These are phyloP conservation scores for Phengaris arion DNA, from an alignment of 2,888 invertebrate genomes.

Conservation along the genomic window DNA sequence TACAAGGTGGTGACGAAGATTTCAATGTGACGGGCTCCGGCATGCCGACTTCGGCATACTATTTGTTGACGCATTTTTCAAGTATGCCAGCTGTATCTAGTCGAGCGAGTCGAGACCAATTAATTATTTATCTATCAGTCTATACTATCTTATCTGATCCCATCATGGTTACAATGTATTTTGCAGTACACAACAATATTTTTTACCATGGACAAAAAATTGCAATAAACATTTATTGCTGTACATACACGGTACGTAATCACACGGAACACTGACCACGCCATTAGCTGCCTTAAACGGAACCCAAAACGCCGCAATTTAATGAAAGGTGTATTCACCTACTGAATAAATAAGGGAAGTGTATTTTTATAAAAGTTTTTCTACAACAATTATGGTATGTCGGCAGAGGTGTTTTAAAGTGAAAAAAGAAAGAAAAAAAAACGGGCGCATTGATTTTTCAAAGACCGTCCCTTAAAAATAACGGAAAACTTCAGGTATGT, in stretches of 20 bases:
- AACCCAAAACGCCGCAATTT: not conserved
- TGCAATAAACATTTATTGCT: not conserved
- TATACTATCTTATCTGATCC: not conserved
- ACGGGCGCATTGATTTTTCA: not conserved
- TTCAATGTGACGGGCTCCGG: no score
- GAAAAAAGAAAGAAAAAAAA: not conserved
- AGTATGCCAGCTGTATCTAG: no score
- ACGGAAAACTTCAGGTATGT: not conserved
- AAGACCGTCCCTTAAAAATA: not conserved
- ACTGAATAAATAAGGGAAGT: not conserved
- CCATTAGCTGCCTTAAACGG: slow-evolving; percentile 8
- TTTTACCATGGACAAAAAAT: not conserved
- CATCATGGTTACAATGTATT: not conserved
- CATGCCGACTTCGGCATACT: no score
- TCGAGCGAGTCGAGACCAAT: no score
- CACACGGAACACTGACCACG: not conserved
- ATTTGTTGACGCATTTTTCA: no score
- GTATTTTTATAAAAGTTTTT: not conserved
- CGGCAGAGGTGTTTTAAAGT: not conserved
- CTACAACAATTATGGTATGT: no score
- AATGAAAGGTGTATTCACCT: slow-evolving; percentile 8
- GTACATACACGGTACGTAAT: not conserved
- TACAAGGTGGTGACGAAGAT: no score
- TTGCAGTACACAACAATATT: not conserved
- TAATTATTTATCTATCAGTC: no score